These are phyloP conservation scores for Dromius quadrimaculatus DNA, from an alignment of 2,888 invertebrate genomes.

Conservation along the genomic window DNA sequence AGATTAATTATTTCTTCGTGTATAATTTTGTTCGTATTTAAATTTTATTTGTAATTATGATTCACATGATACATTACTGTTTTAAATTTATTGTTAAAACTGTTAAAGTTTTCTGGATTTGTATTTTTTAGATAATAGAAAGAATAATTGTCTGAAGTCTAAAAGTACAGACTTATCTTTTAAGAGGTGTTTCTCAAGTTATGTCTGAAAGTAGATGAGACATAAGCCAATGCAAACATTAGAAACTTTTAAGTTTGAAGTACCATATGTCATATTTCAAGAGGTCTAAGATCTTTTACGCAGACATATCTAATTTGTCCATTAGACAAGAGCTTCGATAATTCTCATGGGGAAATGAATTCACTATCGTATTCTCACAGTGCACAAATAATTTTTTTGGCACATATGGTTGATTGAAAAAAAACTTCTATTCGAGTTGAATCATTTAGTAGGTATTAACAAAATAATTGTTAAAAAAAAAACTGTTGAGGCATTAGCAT, in stretches of 20 bases:
- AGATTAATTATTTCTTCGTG: neutral
- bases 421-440: no score
- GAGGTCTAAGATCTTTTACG: neutral
- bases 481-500: no score
- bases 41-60: neutral
- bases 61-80: neutral
- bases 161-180: slow-evolving; percentile 8
- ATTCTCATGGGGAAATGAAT: neutral
- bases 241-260: neutral
- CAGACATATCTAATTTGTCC: neutral
- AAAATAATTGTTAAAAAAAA: no score
- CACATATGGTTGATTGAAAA: no score
- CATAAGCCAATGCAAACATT: neutral
- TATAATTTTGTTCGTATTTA: no score
- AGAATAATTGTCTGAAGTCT: slow-evolving; percentile 6
- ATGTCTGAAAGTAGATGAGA: neutral
- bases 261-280: slow-evolving; percentile 30
- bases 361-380: no score
- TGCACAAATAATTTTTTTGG: no score
- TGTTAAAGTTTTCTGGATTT: neutral
- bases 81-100: neutral
- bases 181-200: slow-evolving; percentile 21
- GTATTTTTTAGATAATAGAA: neutral
- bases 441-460: no score
- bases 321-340: neutral